Evolutionary conservation across 2,113 vertebrate genomes (phyloP).

Genomic region (Cynopterus brachyotis): DNA sequence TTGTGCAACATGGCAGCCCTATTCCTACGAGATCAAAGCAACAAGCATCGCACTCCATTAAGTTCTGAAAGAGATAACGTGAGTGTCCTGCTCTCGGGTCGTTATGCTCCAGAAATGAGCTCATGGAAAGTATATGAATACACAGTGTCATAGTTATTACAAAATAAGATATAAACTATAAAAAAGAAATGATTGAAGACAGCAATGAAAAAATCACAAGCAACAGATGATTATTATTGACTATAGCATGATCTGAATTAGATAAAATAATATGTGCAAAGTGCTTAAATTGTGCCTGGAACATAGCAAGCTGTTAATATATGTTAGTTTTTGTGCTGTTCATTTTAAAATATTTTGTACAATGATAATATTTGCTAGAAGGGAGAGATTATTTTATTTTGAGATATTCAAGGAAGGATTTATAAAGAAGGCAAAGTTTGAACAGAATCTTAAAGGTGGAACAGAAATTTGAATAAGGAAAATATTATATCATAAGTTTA

Average conservation of each 20-base stretch:
- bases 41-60: neutral
- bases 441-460: neutral
- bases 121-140: neutral
- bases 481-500: neutral
- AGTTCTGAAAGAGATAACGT: neutral
- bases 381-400: neutral
- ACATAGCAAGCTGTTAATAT: neutral
- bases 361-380: neutral
- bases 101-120: neutral
- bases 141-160: neutral
- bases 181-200: neutral
- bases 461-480: neutral
- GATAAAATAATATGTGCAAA: neutral
- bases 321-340: neutral
- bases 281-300: neutral
- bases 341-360: neutral
- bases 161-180: neutral
- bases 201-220: neutral
- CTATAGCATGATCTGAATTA: neutral
- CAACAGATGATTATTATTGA: neutral
- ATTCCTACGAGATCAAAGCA: neutral
- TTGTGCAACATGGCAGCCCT: neutral
- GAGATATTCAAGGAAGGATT: neutral
- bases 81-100: neutral
- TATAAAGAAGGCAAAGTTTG: neutral